Evolutionary conservation across 2,113 vertebrate genomes (phyloP).

Genomic region (Anhinga anhinga): DNA sequence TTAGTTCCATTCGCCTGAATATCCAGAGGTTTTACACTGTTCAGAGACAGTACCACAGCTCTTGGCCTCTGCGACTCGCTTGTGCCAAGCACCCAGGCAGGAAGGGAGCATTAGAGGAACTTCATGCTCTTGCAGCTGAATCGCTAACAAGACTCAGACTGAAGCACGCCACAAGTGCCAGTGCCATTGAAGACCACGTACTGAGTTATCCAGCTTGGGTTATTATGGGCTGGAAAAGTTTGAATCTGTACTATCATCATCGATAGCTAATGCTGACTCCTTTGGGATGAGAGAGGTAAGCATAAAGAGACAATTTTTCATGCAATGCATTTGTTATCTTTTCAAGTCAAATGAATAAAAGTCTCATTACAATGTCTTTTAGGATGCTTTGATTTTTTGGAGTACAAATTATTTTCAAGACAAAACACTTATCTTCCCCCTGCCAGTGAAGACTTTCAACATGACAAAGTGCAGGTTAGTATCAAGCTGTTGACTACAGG

Average conservation of each 20-base stretch:
- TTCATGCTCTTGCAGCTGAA: background rate
- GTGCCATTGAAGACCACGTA: background rate
- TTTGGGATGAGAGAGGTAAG: background rate
- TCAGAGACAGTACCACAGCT: background rate
- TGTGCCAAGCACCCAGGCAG: background rate
- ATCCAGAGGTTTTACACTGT: background rate
- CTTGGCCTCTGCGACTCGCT: background rate
- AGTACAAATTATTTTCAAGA: background rate
- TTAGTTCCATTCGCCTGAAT: background rate
- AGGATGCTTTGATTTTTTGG: background rate
- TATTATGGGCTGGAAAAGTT: background rate
- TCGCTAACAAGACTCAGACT: background rate
- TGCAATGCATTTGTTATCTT: background rate
- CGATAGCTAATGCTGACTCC: background rate
- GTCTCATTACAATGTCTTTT: background rate
- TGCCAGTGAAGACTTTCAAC: background rate
- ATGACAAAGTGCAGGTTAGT: background rate
- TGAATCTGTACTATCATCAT: accelerated
- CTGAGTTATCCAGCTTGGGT: background rate
- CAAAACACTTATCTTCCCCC: background rate
- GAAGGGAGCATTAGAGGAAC: background rate
- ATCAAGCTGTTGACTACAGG: background rate
- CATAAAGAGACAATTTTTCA: background rate
- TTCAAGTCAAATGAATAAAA: background rate
- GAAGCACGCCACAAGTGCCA: background rate